Base-by-base conservation (phyloP, 2,888 invertebrate genomes). In the Hirtodrosophila trivittata region DNA sequence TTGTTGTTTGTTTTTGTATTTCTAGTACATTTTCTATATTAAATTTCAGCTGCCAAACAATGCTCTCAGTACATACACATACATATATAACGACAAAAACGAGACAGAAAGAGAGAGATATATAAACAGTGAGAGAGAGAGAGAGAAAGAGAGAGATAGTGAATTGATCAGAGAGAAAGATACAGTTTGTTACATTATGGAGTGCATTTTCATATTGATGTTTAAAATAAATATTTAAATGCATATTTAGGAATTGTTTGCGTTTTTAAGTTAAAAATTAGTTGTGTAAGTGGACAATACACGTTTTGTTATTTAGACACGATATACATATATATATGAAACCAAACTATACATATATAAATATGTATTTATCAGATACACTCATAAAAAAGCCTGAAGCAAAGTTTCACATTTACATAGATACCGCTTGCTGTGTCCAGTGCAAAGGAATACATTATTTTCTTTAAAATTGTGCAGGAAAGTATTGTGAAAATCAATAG, bases 211-310 rank as follows among this genome's bases (percentile, higher is more conserved):
- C 8, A 8, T 41, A 13, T 25, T 33, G 9, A n/a, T 37, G 25
- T 25, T 25, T 32, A 35, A 10, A 38, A 45, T 43, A 14, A 38
- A 43, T 43, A 21, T 49, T 49, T 14, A 58, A 70, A 70, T 70
- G 74, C 69, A 68, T 46, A 55, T 68, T 62, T 45, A 21, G 74
- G 74, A 70, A 70, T 73, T 49, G 45, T 45, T 69, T 38, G 54
- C 47, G 25, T 42, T 45, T 28, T 28, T 8, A 41, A 35, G 25
- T 18, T 45, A 47, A 43, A 35, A 42, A 39, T n/a, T 25, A 38
- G 13, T 12, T 4, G 9, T 33, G 13, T 33, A 16, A 38, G 3
- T 39, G 42, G 38, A 13, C 35, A 42, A 16, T 33, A 4, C 5
- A 1, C 9, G 9, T 7, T 3, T 12, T 12, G 8, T 16, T n/a